phyloP scores from a whole-genome alignment of 2,888 invertebrate genomes.

The Diarsia mendica region DNA sequence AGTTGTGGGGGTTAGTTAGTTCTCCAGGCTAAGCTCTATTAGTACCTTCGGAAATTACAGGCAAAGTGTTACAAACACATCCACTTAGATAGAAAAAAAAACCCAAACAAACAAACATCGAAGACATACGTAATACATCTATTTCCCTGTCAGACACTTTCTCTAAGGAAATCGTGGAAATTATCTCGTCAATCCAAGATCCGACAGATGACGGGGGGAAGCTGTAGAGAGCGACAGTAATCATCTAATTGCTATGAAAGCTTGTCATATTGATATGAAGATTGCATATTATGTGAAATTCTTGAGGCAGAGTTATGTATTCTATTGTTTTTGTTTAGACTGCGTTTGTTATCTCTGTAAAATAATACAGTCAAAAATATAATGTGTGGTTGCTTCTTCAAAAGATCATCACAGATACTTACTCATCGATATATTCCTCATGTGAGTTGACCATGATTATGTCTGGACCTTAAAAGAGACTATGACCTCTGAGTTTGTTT shows the following conservation, averaged over 20 bases:
- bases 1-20: too few relatives aligned
- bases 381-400: too few relatives aligned
- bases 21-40: too few relatives aligned
- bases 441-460: too few relatives aligned
- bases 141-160: conserved; percentile 70
- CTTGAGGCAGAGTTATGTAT: conserved; percentile 15
- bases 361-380: not conserved
- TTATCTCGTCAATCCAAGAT: conserved; percentile 66
- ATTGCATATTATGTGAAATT: conserved; percentile 29
- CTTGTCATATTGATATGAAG: conserved; percentile 57
- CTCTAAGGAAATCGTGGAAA: conserved; percentile 71
- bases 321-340: conserved; percentile 30
- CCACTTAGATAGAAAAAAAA: conserved; percentile 11
- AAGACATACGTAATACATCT: conserved; percentile 40
- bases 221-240: conserved; percentile 42
- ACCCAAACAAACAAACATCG: conserved; percentile 23
- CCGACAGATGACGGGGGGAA: conserved; percentile 45
- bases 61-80: too few relatives aligned
- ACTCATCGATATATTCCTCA: too few relatives aligned
- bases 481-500: too few relatives aligned
- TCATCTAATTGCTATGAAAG: conserved; percentile 61
- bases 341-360: not conserved
- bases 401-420: too few relatives aligned
- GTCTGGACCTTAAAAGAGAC: too few relatives aligned
- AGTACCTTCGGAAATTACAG: too few relatives aligned